Percentiles rank a stretch among this genome's conserved stretches.
Conservation (phyloP, 1,140 invertebrate species). For the Papilio polytes region DNA sequence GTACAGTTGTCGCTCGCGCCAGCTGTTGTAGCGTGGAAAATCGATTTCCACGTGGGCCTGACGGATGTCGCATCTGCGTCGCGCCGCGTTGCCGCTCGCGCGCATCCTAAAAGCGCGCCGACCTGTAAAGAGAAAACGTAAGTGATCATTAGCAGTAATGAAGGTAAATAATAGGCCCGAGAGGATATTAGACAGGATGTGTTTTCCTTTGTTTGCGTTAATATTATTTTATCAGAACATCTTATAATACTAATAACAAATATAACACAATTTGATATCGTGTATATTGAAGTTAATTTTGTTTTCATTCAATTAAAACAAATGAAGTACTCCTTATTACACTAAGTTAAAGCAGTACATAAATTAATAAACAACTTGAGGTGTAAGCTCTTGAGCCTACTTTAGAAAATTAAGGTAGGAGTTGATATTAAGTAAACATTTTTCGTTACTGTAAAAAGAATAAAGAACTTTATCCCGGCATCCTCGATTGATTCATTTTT, state of each 20-base stretch:
- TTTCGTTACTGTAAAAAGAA: no score
- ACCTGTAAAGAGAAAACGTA: slow-evolving; percentile 57
- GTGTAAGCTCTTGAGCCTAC: no score
- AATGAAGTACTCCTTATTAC: no score
- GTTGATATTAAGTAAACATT: no score
- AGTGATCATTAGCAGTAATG: slow-evolving; percentile 39
- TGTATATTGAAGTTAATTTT: neutral
- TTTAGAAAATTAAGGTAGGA: no score
- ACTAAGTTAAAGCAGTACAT: no score
- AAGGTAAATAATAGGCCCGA: slow-evolving; percentile 28
- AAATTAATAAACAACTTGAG: no score
- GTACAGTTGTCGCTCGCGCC: slow-evolving; percentile 67
- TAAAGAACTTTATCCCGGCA: neutral
- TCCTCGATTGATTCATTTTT: neutral
- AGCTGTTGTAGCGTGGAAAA: slow-evolving; percentile 82
- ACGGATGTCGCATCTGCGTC: slow-evolving; percentile 80
- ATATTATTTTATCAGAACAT: neutral
- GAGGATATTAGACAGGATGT: slow-evolving; percentile 28
- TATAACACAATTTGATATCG: no score
- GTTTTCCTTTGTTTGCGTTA: neutral
- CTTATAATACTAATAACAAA: neutral
- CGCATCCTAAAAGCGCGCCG: slow-evolving; percentile 69
- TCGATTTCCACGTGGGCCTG: slow-evolving; percentile 81
- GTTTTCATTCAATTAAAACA: no score
- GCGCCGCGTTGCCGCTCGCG: slow-evolving; percentile 63